Evolutionary conservation across 1,140 invertebrate genomes (phyloP), one percentile per base, ranked within the genome.

Genomic region (Thaumatotibia leucotreta): DNA sequence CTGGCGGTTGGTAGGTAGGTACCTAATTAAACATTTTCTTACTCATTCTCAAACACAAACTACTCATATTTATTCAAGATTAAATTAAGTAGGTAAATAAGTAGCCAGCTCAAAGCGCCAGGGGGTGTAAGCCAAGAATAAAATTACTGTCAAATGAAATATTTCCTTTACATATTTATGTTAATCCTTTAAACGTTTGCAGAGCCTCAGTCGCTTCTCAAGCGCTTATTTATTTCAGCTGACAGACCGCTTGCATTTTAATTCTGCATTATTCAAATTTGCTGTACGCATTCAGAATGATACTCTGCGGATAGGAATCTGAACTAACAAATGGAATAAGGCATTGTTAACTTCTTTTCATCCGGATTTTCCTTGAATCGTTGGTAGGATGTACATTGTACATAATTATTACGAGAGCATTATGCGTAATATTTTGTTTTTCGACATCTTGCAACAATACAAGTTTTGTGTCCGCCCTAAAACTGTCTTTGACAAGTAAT

Each of bases 241-340:
- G 23, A n/a, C n/a, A 49, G 6, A 58, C 52, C 22, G 50, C 9
- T n/a, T 17, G 52, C 23, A 58, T 58, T 58, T 58, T 27, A 58
- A 58, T 27, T 58, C 14, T 58, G 27, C 52, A 58, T 58, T 58
- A 58, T 58, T 58, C 27, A 58, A 27, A 58, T 58, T 29, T 8
- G 5, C 39, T 45, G 52, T 58, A 58, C 52, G 23, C 23, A 17
- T 11, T 4, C 29, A 11, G 52, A 29, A 58, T 58, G 3, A 23
- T 58, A 58, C 17, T 24, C 52, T 9, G 52, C n/a, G 6, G 52
- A 58, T 58, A 27, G 24, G 23, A 27, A 58, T 58, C 52, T 27
- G 20, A 58, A 27, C n/a, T 58, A 27, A 6, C 52, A 10, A n/a
- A 58, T 27, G 29, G 52, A 58, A 58, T 58, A 24, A 31, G 5